Conservation (phyloP, 2,888 invertebrate species). For the Criorhina ranunculi region DNA sequence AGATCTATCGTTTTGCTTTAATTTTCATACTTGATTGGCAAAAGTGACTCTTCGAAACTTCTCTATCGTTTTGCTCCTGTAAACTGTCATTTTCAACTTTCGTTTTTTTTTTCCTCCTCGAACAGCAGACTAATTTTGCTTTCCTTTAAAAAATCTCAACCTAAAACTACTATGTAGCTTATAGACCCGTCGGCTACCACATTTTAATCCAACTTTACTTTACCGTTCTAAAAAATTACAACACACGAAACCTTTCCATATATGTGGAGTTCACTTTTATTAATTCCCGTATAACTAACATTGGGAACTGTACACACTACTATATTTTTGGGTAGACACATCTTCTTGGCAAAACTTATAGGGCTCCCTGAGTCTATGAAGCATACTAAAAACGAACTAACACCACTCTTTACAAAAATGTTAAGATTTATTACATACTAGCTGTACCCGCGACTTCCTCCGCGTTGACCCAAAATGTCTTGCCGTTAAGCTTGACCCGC, state of each 20-base stretch:
- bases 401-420: slow-evolving; percentile 19
- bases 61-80: not conserved
- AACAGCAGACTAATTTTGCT: not conserved
- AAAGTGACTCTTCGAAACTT: not conserved
- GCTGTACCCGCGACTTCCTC: too few relatives aligned
- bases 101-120: not conserved
- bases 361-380: not conserved
- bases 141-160: slow-evolving; percentile 6
- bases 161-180: slow-evolving; percentile 5
- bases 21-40: not conserved
- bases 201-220: not conserved
- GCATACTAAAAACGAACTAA: slow-evolving; percentile 9
- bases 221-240: not conserved
- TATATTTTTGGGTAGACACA: not conserved
- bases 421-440: slow-evolving; percentile 8
- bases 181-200: slow-evolving; percentile 8
- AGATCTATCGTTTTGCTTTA: not conserved
- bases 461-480: too few relatives aligned
- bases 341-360: not conserved
- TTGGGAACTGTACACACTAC: not conserved
- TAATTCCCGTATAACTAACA: not conserved
- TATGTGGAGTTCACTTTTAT: slow-evolving; percentile 7
- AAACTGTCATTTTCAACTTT: not conserved
- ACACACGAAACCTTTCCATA: slow-evolving; percentile 8
- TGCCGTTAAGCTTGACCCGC: too few relatives aligned